Percentiles rank a stretch among this genome's conserved stretches.
These are phyloP conservation scores for Antidorcas marsupialis DNA, from an alignment of 2,113 vertebrate species.

Conservation along the genomic window DNA sequence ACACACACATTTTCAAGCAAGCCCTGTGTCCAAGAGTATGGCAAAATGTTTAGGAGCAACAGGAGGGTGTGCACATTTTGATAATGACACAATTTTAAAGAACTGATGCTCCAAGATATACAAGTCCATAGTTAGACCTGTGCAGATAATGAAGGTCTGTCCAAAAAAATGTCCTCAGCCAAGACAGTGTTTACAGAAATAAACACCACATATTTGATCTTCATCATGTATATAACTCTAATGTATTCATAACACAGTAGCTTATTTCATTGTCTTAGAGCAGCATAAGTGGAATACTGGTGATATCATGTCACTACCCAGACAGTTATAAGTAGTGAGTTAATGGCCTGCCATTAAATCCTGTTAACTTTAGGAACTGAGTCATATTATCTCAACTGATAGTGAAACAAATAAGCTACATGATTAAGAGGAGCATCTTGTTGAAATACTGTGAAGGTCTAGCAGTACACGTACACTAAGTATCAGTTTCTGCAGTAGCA, in stretches of 20 bases:
- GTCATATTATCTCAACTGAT: not conserved
- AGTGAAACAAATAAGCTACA: not conserved
- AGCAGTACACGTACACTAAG: not conserved
- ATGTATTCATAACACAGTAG: not conserved
- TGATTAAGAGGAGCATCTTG: not conserved
- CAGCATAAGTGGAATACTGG: not conserved
- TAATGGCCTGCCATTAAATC: not conserved
- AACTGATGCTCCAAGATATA: not conserved
- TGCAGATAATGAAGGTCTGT: not conserved
- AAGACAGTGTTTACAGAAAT: not conserved
- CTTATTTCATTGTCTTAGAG: not conserved
- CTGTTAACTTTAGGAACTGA: not conserved
- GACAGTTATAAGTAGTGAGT: not conserved
- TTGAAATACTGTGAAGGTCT: not conserved
- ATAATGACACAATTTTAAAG: not conserved
- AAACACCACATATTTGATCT: not conserved
- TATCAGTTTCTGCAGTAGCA: not conserved
- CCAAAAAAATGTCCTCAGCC: not conserved
- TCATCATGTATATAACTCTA: not conserved
- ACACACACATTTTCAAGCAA: not conserved
- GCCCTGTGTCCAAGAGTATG: not conserved
- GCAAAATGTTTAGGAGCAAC: not conserved
- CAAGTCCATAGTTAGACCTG: not conserved
- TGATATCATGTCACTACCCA: not conserved
- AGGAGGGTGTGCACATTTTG: not conserved